phyloP scores from a whole-genome alignment of 2,888 invertebrate species.

The Metopia argyrocephala region DNA sequence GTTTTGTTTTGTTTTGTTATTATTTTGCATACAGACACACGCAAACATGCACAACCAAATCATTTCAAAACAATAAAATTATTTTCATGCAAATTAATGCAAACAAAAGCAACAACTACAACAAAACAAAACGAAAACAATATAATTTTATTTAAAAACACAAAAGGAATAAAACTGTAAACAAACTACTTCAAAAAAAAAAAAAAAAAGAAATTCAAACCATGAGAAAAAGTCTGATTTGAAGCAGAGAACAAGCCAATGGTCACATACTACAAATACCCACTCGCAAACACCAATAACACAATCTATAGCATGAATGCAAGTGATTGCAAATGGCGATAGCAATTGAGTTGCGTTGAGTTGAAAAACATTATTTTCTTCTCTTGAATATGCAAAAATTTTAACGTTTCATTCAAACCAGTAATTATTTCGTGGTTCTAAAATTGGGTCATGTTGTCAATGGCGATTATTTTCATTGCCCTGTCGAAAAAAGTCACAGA shows the following conservation, averaged over 20 bases:
- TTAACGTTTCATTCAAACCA: neutral
- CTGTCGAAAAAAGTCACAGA: too few relatives aligned
- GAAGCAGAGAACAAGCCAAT: too few relatives aligned
- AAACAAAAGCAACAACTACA: neutral
- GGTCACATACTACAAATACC: too few relatives aligned
- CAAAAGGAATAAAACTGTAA: neutral
- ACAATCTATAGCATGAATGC: neutral
- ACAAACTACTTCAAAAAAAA: neutral
- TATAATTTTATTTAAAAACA: neutral
- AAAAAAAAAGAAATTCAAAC: too few relatives aligned
- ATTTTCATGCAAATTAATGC: constrained; percentile 6
- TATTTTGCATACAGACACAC: neutral
- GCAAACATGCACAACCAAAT: neutral
- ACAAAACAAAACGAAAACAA: neutral
- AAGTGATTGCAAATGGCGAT: neutral
- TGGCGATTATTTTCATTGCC: neutral
- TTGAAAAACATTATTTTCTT: neutral
- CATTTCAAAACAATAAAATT: constrained; percentile 1
- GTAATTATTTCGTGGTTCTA: neutral
- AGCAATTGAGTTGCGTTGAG: neutral
- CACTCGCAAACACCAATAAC: too few relatives aligned
- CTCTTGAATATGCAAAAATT: neutral
- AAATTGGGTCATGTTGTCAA: neutral
- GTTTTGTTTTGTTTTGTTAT: neutral
- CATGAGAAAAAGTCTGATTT: too few relatives aligned